These are phyloP conservation scores for Pachyuromys duprasi DNA, from an alignment of 2,797 vertebrate species.

Conservation along the genomic window DNA sequence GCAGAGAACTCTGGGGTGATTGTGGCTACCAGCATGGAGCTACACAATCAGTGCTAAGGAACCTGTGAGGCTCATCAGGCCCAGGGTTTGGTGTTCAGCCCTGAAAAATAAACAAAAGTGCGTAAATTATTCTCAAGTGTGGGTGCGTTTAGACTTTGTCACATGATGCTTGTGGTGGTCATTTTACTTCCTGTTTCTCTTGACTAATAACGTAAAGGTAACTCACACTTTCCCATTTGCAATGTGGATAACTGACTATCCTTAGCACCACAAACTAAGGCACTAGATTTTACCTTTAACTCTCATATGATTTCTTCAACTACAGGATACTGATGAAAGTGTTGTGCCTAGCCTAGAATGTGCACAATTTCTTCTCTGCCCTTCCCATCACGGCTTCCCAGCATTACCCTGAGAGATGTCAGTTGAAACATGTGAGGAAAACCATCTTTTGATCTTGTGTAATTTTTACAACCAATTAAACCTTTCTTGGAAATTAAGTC, in stretches of 20 bases:
- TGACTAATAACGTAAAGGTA: slow-evolving; percentile 2
- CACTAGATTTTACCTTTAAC: slow-evolving; percentile 65
- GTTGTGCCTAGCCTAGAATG: slow-evolving; percentile 58
- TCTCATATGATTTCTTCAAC: slow-evolving; percentile 61
- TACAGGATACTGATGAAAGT: not conserved
- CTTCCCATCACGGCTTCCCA: slow-evolving; percentile 39
- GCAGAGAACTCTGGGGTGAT: not conserved
- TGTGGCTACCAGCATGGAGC: not conserved
- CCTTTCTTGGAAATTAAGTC: slow-evolving; percentile 73
- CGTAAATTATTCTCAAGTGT: not conserved
- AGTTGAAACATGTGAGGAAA: slow-evolving; percentile 78
- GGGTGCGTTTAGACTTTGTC: not conserved
- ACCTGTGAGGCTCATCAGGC: not conserved
- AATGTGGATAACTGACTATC: not conserved
- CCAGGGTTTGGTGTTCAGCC: too few species aligned
- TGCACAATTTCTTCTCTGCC: slow-evolving; percentile 38
- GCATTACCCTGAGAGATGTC: slow-evolving; percentile 59
- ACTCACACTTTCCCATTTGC: not conserved
- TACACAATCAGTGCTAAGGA: not conserved
- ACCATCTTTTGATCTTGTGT: slow-evolving; percentile 45
- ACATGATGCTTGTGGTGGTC: not conserved
- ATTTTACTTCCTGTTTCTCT: not conserved
- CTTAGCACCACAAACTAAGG: not conserved
- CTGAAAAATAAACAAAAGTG: not conserved
- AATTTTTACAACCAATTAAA: slow-evolving; percentile 81